Evolutionary conservation across 2,888 invertebrate genomes (phyloP).

Genomic region (Eueremaeus valkanovi): DNA sequence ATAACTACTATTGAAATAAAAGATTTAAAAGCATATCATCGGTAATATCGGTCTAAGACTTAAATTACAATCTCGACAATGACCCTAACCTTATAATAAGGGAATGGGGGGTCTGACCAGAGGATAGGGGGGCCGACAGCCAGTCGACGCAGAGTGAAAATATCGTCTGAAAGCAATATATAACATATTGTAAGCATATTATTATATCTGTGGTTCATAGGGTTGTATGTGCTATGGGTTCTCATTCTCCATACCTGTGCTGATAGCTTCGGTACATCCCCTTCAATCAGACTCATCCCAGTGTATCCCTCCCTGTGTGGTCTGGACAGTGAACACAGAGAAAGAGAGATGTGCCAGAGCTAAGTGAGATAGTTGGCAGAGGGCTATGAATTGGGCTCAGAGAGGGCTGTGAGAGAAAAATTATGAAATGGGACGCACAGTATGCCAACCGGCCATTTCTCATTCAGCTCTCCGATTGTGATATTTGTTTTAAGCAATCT

Average conservation of each 20-base stretch:
- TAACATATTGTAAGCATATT: constrained; percentile 7
- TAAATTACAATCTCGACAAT: neutral
- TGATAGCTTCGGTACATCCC: constrained; percentile 23
- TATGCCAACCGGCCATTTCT: constrained; percentile 15
- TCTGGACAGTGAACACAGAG: neutral
- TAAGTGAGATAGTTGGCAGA: no score
- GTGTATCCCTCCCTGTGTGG: constrained; percentile 13
- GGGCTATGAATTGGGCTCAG: neutral
- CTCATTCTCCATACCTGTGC: neutral
- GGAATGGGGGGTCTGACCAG: neutral
- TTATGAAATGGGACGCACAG: constrained; percentile 24
- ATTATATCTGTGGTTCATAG: neutral
- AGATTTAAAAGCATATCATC: no score
- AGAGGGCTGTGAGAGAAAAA: neutral
- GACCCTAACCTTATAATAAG: neutral
- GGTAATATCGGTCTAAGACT: neutral
- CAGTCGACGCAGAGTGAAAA: neutral
- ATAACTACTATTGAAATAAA: no score
- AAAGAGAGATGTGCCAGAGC: no score
- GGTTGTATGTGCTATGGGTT: neutral
- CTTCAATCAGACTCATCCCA: constrained; percentile 20
- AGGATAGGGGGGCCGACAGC: neutral
- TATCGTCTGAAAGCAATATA: no score
- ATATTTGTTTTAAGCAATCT: constrained; percentile 7
- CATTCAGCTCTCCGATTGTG: neutral